Evolutionary conservation across 2,797 vertebrate species (phyloP).

Genomic region (Spinibarbus caldwelli): DNA sequence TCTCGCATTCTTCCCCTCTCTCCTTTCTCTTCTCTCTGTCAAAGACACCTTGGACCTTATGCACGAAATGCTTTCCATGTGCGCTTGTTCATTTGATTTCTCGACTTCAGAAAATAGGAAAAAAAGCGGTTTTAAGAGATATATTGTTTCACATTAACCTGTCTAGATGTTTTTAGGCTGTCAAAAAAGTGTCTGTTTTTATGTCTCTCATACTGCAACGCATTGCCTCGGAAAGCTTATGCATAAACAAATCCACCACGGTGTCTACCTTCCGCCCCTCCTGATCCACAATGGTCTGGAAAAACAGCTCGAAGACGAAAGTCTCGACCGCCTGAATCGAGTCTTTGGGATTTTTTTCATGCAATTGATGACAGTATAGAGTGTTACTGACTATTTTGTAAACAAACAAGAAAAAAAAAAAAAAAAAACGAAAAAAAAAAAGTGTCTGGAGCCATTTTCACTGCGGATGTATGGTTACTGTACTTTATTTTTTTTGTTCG

Average conservation of each 20-base stretch:
- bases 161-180: conserved; percentile 69
- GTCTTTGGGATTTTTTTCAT: conserved; percentile 69
- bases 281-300: conserved; percentile 63
- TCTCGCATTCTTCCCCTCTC: not conserved
- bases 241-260: conserved; percentile 73
- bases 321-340: conserved; percentile 62
- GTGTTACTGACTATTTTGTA: conserved; percentile 70
- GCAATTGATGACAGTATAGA: conserved; percentile 72
- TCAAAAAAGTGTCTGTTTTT: conserved; percentile 63
- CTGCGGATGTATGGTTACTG: conserved; percentile 66
- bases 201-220: conserved; percentile 70
- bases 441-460: conserved; percentile 68
- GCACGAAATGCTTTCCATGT: conserved; percentile 77
- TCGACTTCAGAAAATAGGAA: conserved; percentile 67
- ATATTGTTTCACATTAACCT: conserved; percentile 64
- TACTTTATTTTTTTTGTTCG: conserved; percentile 60
- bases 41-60: conserved; percentile 76
- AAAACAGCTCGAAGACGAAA: conserved; percentile 62
- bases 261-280: conserved; percentile 66
- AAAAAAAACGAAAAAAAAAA: no score
- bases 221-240: conserved; percentile 75
- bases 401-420: conserved; percentile 67
- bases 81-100: conserved; percentile 66
- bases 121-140: conserved; percentile 64
- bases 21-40: conserved; percentile 45